Evolutionary conservation across 35 echinoderm and acorn worm genomes (phyloP).

Genomic region (Chiridota heheva): DNA sequence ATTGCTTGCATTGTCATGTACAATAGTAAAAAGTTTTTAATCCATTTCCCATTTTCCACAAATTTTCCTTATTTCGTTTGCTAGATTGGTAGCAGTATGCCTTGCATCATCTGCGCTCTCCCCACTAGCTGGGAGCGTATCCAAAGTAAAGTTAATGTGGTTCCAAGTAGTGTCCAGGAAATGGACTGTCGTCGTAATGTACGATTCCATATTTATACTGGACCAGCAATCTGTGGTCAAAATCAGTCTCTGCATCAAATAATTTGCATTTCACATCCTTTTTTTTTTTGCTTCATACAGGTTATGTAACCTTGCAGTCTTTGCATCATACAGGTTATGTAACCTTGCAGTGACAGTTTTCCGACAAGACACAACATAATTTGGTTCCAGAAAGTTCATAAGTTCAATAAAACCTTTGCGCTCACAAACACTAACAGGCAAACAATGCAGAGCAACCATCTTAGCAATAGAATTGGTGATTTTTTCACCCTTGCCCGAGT

Average conservation of each 20-base stretch:
- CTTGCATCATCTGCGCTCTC: conserved; percentile 5
- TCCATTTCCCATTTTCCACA: conserved; percentile 20
- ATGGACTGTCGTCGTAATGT: conserved; percentile 38
- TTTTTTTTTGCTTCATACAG: conserved; percentile 11
- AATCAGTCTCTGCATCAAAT: neutral
- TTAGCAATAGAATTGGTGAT: neutral
- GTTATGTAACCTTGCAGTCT: neutral
- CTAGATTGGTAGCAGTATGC: conserved; percentile 14
- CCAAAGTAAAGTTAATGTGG: neutral
- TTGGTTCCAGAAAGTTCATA: conserved; percentile 20
- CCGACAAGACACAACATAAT: conserved; percentile 4
- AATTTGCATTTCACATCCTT: neutral
- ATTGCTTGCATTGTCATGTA: conserved; percentile 51
- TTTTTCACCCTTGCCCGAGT: neutral
- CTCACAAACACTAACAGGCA: conserved; percentile 14
- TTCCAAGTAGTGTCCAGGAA: conserved; percentile 10
- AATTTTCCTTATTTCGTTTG: neutral
- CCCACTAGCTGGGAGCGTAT: conserved; percentile 8
- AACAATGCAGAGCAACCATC: conserved; percentile 25
- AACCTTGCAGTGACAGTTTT: conserved; percentile 1
- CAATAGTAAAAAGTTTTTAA: conserved; percentile 17
- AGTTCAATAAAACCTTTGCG: conserved; percentile 20
- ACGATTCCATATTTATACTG: neutral
- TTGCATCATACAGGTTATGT: neutral
- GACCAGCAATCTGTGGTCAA: conserved; percentile 48